Percentiles rank a stretch among this genome's conserved stretches.
phyloP scores from a whole-genome alignment of 2,888 invertebrate species.

The Plagodis pulveraria region DNA sequence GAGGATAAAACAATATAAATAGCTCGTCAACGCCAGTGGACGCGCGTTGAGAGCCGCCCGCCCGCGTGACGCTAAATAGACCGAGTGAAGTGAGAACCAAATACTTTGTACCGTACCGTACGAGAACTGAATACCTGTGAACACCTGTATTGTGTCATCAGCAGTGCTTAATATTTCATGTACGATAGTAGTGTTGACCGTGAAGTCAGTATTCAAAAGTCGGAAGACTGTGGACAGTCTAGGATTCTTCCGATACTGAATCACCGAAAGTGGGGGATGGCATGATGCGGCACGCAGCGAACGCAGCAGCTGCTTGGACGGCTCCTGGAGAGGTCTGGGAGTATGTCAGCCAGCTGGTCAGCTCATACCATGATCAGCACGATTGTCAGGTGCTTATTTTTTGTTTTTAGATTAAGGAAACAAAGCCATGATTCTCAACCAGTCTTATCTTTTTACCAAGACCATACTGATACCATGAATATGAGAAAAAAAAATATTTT shows the following conservation, averaged over 20 bases:
- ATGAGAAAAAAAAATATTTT: no score
- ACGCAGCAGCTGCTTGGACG: slow-evolving; percentile 75
- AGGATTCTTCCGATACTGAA: slow-evolving; percentile 6
- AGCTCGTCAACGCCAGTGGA: slow-evolving; percentile 77
- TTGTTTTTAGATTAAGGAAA: not conserved
- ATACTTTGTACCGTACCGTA: slow-evolving; percentile 26
- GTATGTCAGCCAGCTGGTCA: slow-evolving; percentile 87
- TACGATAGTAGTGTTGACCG: not conserved
- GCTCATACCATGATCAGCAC: slow-evolving; percentile 85
- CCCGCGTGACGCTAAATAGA: slow-evolving; percentile 46
- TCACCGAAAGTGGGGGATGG: slow-evolving; percentile 56
- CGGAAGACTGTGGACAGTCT: not conserved
- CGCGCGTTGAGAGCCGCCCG: slow-evolving; percentile 44
- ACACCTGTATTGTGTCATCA: no score
- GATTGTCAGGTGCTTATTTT: slow-evolving; percentile 69
- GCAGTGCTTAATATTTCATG: no score
- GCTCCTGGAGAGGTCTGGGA: slow-evolving; percentile 88
- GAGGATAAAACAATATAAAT: slow-evolving; percentile 85
- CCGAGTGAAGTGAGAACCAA: slow-evolving; percentile 47
- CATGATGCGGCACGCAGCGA: slow-evolving; percentile 81
- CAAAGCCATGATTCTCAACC: no score
- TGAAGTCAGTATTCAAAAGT: not conserved
- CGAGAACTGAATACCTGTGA: slow-evolving; percentile 11
- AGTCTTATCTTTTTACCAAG: no score
- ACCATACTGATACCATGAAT: no score